Conservation (phyloP, 1,140 invertebrate genomes). For the Sitophilus oryzae region DNA sequence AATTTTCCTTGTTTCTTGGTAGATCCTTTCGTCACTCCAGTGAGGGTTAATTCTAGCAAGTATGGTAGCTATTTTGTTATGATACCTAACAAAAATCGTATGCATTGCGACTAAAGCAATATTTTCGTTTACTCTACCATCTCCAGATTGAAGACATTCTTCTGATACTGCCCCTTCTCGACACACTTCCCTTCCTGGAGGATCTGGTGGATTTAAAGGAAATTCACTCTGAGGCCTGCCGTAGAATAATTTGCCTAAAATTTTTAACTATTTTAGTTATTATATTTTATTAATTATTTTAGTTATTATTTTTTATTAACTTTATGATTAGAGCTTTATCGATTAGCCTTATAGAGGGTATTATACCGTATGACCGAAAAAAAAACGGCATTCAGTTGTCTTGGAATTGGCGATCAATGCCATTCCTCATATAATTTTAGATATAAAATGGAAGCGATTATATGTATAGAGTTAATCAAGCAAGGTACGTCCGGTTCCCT, state of each 20-base stretch:
- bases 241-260: conserved; percentile 59
- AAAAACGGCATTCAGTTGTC: too few species aligned
- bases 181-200: conserved; percentile 52
- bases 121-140: conserved; percentile 78
- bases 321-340: too few species aligned
- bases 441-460: too few species aligned
- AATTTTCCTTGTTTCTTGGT: conserved; percentile 81
- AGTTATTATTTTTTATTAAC: too few species aligned
- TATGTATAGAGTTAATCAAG: too few species aligned
- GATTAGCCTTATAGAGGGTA: too few species aligned
- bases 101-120: conserved; percentile 82
- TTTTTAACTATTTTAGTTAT: neutral
- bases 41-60: conserved; percentile 73
- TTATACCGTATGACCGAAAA: too few species aligned
- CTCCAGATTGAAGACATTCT: conserved; percentile 69
- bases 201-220: conserved; percentile 49
- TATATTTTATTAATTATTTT: too few species aligned
- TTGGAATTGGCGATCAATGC: too few species aligned
- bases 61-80: conserved; percentile 80
- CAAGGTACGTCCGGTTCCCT: too few species aligned
- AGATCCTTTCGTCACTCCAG: conserved; percentile 82
- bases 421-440: too few species aligned
- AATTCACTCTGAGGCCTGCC: conserved; percentile 52
- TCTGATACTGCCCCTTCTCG: conserved; percentile 59
- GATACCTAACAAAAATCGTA: conserved; percentile 81